Conservation (phyloP, 2,113 vertebrate species). For the Numida meleagris region DNA sequence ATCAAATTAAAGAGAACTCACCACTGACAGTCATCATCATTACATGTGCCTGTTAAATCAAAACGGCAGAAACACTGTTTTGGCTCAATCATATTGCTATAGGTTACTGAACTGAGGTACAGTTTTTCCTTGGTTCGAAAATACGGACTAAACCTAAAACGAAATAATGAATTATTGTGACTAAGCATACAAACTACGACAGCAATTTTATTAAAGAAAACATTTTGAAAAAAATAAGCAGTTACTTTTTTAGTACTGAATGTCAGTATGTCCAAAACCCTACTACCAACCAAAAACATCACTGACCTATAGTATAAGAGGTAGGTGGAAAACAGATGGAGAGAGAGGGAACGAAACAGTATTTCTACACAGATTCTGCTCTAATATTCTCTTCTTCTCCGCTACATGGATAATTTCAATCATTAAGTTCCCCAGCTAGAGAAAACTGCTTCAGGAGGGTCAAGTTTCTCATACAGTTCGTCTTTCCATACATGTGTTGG, state of each 20-base stretch:
- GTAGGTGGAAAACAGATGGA: not conserved
- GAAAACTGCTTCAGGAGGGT: not conserved
- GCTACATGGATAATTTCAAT: not conserved
- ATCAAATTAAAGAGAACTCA: slow-evolving; percentile 69
- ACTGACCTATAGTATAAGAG: not conserved
- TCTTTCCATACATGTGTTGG: not conserved
- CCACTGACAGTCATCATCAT: slow-evolving; percentile 94
- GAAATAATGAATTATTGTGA: not conserved
- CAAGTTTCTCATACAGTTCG: not conserved
- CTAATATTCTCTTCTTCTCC: not conserved
- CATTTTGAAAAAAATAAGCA: not conserved
- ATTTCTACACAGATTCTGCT: not conserved
- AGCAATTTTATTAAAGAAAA: not conserved
- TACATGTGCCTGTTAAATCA: slow-evolving; percentile 95
- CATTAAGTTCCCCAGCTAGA: not conserved
- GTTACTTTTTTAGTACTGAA: not conserved
- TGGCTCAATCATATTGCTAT: slow-evolving; percentile 90
- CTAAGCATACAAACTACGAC: not conserved
- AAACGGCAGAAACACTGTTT: slow-evolving; percentile 93
- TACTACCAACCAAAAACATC: not conserved
- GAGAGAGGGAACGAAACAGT: not conserved
- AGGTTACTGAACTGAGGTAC: slow-evolving; percentile 89
- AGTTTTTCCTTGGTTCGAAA: slow-evolving; percentile 97
- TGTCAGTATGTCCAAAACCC: not conserved
- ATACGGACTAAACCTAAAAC: slow-evolving; percentile 92